phyloP scores from a whole-genome alignment of 2,888 invertebrate species.

The Drosophila trichaetosa region DNA sequence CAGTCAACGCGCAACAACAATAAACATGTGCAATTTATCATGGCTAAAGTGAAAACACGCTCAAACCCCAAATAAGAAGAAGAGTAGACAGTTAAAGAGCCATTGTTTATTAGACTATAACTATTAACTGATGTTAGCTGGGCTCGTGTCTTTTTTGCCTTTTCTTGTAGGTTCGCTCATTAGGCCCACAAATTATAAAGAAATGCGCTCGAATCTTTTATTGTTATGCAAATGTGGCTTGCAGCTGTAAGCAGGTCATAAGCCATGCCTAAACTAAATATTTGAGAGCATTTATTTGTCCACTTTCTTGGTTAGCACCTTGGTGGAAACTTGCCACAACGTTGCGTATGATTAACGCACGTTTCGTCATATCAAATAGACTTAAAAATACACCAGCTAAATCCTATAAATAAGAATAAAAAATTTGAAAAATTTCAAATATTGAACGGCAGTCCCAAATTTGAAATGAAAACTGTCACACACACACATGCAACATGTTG shows the following conservation, averaged over 20 bases:
- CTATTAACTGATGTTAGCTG: slow-evolving; percentile 51
- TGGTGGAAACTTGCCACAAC: slow-evolving; percentile 63
- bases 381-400: slow-evolving; percentile 26
- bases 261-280: slow-evolving; percentile 42
- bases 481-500: slow-evolving; percentile 41
- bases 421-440: slow-evolving; percentile 10
- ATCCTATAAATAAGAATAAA: slow-evolving; percentile 50
- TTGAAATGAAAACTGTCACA: slow-evolving; percentile 66
- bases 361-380: slow-evolving; percentile 34
- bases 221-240: slow-evolving; percentile 58
- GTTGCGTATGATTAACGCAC: slow-evolving; percentile 64
- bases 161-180: slow-evolving; percentile 48
- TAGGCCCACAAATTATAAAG: slow-evolving; percentile 57
- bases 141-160: not conserved
- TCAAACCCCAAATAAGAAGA: slow-evolving; percentile 13
- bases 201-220: slow-evolving; percentile 23
- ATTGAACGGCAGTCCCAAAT: slow-evolving; percentile 56
- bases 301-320: slow-evolving; percentile 43
- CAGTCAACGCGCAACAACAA: slow-evolving; percentile 33
- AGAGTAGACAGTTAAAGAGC: slow-evolving; percentile 38
- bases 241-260: slow-evolving; percentile 29
- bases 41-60: slow-evolving; percentile 69
- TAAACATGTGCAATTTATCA: slow-evolving; percentile 71
- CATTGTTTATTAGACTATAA: slow-evolving; percentile 74
- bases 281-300: slow-evolving; percentile 15